phyloP scores from a whole-genome alignment of 2,888 invertebrate species.

The Clanis bilineata region DNA sequence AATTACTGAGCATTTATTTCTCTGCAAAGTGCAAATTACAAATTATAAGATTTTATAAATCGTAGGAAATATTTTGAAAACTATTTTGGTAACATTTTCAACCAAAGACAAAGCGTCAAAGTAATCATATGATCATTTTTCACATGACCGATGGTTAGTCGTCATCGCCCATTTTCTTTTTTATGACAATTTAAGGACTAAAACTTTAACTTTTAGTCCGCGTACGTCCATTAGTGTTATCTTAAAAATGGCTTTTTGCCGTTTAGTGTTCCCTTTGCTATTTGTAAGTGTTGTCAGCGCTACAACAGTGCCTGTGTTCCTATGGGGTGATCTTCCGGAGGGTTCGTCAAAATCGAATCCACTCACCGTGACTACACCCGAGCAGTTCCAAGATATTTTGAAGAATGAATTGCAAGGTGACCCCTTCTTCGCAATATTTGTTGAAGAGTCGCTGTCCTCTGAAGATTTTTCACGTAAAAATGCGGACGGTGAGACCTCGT shows the following conservation, averaged over 20 bases:
- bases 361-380: conserved; percentile 47
- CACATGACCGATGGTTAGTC: conserved; percentile 76
- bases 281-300: conserved; percentile 63
- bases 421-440: conserved; percentile 74
- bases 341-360: conserved; percentile 52
- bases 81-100: conserved; percentile 33
- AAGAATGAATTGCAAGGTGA: conserved; percentile 57
- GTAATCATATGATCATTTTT: conserved; percentile 78
- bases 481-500: conserved; percentile 58
- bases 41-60: too few relatives aligned
- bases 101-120: conserved; percentile 65
- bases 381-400: conserved; percentile 61
- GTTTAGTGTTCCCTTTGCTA: conserved; percentile 66
- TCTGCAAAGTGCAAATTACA: too few relatives aligned
- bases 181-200: conserved; percentile 61
- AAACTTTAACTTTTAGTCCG: conserved; percentile 58
- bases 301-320: conserved; percentile 80
- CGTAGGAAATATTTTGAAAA: background rate
- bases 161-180: conserved; percentile 66
- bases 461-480: conserved; percentile 82
- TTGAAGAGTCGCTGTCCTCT: conserved; percentile 79
- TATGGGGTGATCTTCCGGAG: conserved; percentile 78
- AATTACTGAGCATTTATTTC: too few relatives aligned
- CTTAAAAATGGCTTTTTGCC: conserved; percentile 73
- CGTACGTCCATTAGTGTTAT: conserved; percentile 62